Evolutionary conservation across 2,888 invertebrate species (phyloP).

Genomic region (Quadroppia sp.): DNA sequence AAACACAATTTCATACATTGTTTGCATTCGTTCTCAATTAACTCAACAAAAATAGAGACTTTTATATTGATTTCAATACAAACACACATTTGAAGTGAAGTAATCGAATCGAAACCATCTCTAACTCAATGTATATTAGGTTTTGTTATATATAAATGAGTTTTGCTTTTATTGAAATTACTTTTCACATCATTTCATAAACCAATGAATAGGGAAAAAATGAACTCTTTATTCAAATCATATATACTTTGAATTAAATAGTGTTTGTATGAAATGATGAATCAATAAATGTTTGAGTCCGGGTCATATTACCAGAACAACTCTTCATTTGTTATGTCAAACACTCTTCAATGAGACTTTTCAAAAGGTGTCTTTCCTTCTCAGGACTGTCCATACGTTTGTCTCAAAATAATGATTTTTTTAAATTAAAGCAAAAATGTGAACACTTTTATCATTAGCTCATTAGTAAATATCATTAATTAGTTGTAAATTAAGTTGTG

Average conservation of each 20-base stretch:
- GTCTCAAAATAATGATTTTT: too few species aligned
- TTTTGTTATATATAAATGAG: not conserved
- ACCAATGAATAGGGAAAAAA: not conserved
- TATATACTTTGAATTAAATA: not conserved
- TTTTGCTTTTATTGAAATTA: constrained; percentile 28
- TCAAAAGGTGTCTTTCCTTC: too few species aligned
- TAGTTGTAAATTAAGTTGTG: too few species aligned
- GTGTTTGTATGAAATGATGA: too few species aligned
- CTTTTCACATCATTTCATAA: constrained; percentile 10
- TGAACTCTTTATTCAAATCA: not conserved
- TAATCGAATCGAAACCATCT: not conserved
- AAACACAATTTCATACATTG: not conserved
- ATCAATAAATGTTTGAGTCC: too few species aligned
- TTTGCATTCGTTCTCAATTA: constrained; percentile 24
- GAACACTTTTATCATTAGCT: too few species aligned
- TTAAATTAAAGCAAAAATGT: too few species aligned
- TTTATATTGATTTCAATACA: constrained; percentile 15
- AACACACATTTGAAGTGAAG: not conserved
- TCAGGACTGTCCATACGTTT: too few species aligned
- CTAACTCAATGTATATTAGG: not conserved
- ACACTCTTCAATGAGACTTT: too few species aligned
- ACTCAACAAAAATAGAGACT: not conserved
- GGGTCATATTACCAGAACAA: too few species aligned
- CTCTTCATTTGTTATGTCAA: too few species aligned
- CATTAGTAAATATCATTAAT: too few species aligned